These are phyloP conservation scores for Sphenopsis melanotis DNA, from an alignment of 2,797 vertebrate genomes.

Conservation along the genomic window DNA sequence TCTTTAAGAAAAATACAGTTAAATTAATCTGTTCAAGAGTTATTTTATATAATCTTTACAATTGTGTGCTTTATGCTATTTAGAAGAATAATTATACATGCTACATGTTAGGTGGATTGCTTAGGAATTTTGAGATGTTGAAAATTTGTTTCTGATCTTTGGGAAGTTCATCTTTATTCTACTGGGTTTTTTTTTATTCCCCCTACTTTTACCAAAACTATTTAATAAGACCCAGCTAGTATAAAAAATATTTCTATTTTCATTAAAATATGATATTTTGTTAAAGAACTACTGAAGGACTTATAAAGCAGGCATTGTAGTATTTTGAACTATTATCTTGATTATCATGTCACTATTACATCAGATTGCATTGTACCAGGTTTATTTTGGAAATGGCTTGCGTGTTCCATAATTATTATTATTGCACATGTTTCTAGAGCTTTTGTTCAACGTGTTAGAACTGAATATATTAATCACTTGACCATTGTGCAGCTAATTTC, in stretches of 20 bases:
- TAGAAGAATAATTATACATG: background rate
- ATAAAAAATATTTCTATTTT: background rate
- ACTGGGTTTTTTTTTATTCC: background rate
- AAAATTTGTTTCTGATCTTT: background rate
- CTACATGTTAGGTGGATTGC: background rate
- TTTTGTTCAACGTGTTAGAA: background rate
- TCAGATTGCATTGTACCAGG: background rate
- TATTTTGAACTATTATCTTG: background rate
- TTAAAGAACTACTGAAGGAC: background rate
- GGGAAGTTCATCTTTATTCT: background rate
- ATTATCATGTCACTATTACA: background rate
- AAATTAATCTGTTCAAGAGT: background rate
- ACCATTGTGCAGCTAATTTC: background rate
- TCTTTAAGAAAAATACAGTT: background rate
- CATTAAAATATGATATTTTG: background rate
- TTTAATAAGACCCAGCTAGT: background rate
- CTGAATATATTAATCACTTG: slow-evolving; percentile 30
- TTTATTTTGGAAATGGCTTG: background rate
- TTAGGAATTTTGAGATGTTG: background rate
- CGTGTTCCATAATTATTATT: background rate
- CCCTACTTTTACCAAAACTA: background rate
- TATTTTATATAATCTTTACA: background rate
- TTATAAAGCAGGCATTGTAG: background rate
- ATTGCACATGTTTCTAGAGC: background rate
- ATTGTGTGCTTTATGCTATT: background rate